Evolutionary conservation across 2,113 vertebrate genomes (phyloP), one percentile per base, ranked within the genome.

Genomic region (Uropsilus gracilis): DNA sequence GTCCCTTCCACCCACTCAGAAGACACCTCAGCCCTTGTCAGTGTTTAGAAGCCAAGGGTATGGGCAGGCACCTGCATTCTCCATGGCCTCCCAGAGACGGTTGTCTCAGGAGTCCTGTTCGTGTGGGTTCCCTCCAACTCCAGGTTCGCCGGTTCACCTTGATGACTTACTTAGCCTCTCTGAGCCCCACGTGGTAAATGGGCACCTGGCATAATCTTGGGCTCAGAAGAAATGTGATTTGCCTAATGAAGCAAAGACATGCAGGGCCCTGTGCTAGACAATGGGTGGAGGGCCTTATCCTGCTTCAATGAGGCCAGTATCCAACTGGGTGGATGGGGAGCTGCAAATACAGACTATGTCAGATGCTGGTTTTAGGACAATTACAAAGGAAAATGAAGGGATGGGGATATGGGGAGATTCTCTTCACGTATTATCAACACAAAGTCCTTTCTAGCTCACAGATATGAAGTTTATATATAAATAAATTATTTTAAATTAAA

Each of bases 361-460:
- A 32, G 37, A 2, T 53, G 48, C 30, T 46, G 34, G 42, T 42
- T 10, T 30, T 28, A 28, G 11, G 37, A 48, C 5, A 2, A 10
- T n/a, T 46, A n/a, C 3, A 10, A 53, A 44, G 75, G 18, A 12
- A 22, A 39, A n/a, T 32, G 42, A 78, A 68, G 4, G 28, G 24
- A 20, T 2, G 6, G 24, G 8, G 6, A 11, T n/a, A n/a, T n/a
- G 26, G 0, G 61, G 0, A 20, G n/a, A 61, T 28, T 3, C 34
- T 30, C 1, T 50, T 86, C 57, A 61, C 11, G 17, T 28, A 20
- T 2, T 3, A 10, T n/a, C 39, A 80, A 55, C 37, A 76, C 30
- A 76, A 72, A 32, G 34, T 75, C 37, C 50, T 53, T 53, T 53
- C 50, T n/a, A n/a, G n/a, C n/a, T n/a, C n/a, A n/a, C n/a, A n/a